A percentile compares a stretch with the other conserved stretches of the same genome.
Evolutionary conservation across 2,113 vertebrate genomes (phyloP).

Genomic region (Hyla sarda): DNA sequence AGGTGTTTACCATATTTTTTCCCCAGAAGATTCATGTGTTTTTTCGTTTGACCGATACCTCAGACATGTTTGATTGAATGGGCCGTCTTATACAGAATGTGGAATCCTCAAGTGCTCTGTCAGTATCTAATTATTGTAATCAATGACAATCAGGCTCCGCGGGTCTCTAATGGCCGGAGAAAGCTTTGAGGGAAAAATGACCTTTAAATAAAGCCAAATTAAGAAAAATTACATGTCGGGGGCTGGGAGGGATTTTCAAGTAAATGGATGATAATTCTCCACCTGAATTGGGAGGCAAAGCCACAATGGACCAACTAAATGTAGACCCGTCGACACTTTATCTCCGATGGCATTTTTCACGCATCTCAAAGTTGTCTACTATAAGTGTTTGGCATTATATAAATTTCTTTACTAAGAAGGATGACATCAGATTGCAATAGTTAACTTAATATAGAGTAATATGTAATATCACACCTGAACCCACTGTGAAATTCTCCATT

Average conservation of each 20-base stretch:
- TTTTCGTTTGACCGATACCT: background rate
- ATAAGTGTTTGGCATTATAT: too few species aligned
- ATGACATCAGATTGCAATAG: too few species aligned
- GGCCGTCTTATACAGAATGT: background rate
- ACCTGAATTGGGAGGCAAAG: background rate
- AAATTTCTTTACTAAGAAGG: too few species aligned
- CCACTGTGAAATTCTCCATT: too few species aligned
- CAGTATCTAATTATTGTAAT: slow-evolving; percentile 40
- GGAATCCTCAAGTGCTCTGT: background rate
- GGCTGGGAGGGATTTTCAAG: background rate
- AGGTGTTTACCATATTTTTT: too few species aligned
- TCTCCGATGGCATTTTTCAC: too few species aligned
- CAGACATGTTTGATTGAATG: background rate
- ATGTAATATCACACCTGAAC: too few species aligned
- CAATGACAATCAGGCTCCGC: slow-evolving; percentile 17
- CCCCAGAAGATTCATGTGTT: too few species aligned
- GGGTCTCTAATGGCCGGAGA: slow-evolving; percentile 10
- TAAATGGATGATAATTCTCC: slow-evolving; percentile 34
- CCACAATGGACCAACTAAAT: background rate
- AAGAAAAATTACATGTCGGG: slow-evolving; percentile 7
- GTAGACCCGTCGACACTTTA: too few species aligned
- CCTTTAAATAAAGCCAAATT: slow-evolving; percentile 27
- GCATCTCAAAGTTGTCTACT: too few species aligned
- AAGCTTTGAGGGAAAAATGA: slow-evolving; percentile 27
- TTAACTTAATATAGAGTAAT: too few species aligned